Evolutionary conservation across 92 coral and sea anemone species (phyloP), one percentile per base, ranked within the genome.

Genomic region (Zoanthus sansibaricus): DNA sequence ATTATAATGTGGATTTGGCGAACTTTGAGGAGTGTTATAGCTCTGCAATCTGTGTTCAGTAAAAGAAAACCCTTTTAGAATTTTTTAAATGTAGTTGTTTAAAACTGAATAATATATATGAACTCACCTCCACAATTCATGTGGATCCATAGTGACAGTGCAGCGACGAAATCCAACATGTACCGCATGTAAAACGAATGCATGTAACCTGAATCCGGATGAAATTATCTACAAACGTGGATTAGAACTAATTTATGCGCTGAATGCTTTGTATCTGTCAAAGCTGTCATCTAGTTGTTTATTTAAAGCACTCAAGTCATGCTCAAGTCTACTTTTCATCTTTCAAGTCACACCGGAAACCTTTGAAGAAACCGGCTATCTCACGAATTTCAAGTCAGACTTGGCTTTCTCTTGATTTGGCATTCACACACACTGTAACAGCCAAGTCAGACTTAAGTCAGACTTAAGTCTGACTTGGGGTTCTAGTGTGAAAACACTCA

Each of bases 1-100:
- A 76, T 76, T 52, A 76, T 73, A 73, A 73, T 76, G 46, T 52
- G 46, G 80, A 15, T 76, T 76, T 76, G 79, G 74, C 74, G 49
- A 76, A 52, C 68, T 76, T 76, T 52, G 67, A 76, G 82, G 82
- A 76, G 82, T 76, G 32, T 76, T 76, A 76, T 76, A 76, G 47
- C 82, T 76, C 82, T 76, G 82, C 82, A 76, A 76, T 75, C 82
- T 76, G 66, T 76, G 82, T 77, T 77, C 68, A 77, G 82, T 62
- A 55, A 77, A 77, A 77, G 82, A 77, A 77, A 77, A 77, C 82
- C 68, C 82, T 77, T 77, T 54, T 54, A 77, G 68, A 77, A 77
- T 77, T 77, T 55, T 77, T 77, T 56, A 56, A 77, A 77, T 77
- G 83, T 59, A 77, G 83, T 55, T 55, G 68, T 76, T 76, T 3